Base-by-base conservation (phyloP, 2,888 invertebrate genomes). In the Galeruca laticollis region DNA sequence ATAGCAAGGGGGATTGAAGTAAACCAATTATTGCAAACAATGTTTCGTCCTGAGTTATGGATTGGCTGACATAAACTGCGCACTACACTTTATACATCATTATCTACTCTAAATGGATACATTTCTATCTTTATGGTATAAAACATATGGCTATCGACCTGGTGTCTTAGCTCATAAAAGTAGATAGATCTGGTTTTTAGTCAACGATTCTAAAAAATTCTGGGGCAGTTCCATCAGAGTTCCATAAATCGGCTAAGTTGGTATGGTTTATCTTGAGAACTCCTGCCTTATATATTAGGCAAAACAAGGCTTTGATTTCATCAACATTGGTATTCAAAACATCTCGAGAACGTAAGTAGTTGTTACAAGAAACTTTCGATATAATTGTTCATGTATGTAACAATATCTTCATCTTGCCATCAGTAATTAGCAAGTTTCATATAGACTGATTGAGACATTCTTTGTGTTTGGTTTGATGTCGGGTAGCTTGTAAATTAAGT, bases 171-270 rank as follows among this genome's bases (percentile, higher is more conserved):
- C 43, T 43, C 43, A 8, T 54, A n/a, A 31, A 57, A 57, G 35
- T 57, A 4, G 8, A 57, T 31, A 57, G 33, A 57, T 13, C 35
- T 26, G 57, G 8, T 57, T 57, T 33, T 57, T 57, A 10, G 3
- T 26, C 9, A n/a, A 57, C 57, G 26, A 57, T 57, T 57, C 13
- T 57, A 26, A 57, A 57, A 57, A 57, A 35, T 35, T 57, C 18
- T 57, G 35, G 57, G 15, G 57, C 57, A 57, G 35, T 57, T 57
- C n/a, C n/a, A n/a, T n/a, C n/a, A n/a, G n/a, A n/a, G n/a, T n/a
- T n/a, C 31, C 21, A 57, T 57, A 21, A 26, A n/a, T 31, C 56
- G 37, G 37, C 37, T 37, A 37, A 37, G 37, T 37, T 10, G 37
- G 43, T 43, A 9, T 43, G 43, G 10, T 43, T 43, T 43, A 8